Percentiles rank a stretch among this genome's conserved stretches.
Evolutionary conservation across 1,140 invertebrate genomes (phyloP).

Genomic region (Atta texana): DNA sequence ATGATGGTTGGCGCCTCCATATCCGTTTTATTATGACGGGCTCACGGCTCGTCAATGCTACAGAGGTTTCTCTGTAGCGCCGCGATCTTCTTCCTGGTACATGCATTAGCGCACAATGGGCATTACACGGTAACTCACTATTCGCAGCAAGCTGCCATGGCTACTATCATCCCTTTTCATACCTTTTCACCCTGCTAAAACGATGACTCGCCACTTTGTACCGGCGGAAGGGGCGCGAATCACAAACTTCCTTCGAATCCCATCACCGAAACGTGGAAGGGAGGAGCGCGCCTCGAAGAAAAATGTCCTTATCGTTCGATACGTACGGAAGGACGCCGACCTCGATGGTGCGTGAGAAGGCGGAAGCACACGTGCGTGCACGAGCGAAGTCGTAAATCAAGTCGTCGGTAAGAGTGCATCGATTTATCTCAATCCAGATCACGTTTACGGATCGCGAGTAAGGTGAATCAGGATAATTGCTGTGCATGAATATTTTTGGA

Average conservation of each 20-base stretch:
- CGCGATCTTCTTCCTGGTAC: constrained; percentile 19
- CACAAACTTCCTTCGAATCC: constrained; percentile 31
- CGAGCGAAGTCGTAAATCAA: constrained; percentile 73
- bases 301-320: constrained; percentile 69
- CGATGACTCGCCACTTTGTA: constrained; percentile 69
- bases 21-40: constrained; percentile 43
- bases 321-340: constrained; percentile 19
- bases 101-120: constrained; percentile 46
- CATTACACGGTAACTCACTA: constrained; percentile 46
- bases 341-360: background rate
- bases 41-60: constrained; percentile 20
- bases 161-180: constrained; percentile 32
- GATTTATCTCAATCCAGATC: constrained; percentile 65
- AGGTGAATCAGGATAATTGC: constrained; percentile 17
- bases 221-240: constrained; percentile 27
- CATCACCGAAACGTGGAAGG: constrained; percentile 60
- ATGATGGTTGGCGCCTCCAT: constrained; percentile 23
- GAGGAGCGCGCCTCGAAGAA: constrained; percentile 56
- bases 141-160: constrained; percentile 24
- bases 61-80: constrained; percentile 29
- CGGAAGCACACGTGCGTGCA: constrained; percentile 47
- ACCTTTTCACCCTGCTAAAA: constrained; percentile 65
- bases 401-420: constrained; percentile 60
- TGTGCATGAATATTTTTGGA: background rate
- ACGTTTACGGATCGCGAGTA: constrained; percentile 37